These are phyloP conservation scores for Probaryconus sp. DNA, from an alignment of 1,140 invertebrate species.

Conservation along the genomic window DNA sequence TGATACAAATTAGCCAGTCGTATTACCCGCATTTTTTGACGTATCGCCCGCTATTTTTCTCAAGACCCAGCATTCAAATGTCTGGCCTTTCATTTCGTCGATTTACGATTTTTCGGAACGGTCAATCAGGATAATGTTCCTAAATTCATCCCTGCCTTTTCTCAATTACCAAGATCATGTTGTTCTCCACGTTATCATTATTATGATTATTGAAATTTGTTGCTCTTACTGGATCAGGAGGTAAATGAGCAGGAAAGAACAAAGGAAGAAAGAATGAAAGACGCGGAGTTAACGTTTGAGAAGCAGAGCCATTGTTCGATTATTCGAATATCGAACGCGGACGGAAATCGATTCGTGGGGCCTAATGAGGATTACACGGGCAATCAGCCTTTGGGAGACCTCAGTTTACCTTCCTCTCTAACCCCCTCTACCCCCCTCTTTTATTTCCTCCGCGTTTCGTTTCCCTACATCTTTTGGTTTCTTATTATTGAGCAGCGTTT, in stretches of 20 bases:
- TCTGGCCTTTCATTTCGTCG: constrained; percentile 39
- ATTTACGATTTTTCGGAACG: constrained; percentile 56
- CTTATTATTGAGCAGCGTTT: constrained; percentile 17
- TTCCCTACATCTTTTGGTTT: constrained; percentile 53
- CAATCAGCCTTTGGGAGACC: constrained; percentile 73
- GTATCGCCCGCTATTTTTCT: constrained; percentile 37
- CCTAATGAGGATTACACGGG: constrained; percentile 77
- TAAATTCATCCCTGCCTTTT: constrained; percentile 53
- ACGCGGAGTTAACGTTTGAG: constrained; percentile 55
- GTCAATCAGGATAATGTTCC: constrained; percentile 43
- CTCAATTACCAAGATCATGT: constrained; percentile 45
- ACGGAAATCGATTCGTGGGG: constrained; percentile 76
- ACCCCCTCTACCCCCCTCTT: constrained; percentile 19
- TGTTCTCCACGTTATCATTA: constrained; percentile 67
- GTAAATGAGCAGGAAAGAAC: constrained; percentile 56
- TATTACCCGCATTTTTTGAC: constrained; percentile 45
- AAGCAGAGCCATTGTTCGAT: constrained; percentile 75
- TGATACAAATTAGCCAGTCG: constrained; percentile 55
- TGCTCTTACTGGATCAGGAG: constrained; percentile 64
- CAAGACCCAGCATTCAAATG: constrained; percentile 13
- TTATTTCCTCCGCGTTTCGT: constrained; percentile 15
- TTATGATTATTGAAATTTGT: constrained; percentile 75
- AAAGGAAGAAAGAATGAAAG: constrained; percentile 49
- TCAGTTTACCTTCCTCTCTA: constrained; percentile 38
- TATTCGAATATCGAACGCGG: constrained; percentile 76